A percentile compares a stretch with the other conserved stretches of the same genome.
Conservation (phyloP, 2,888 invertebrate genomes). For the Caenorhabditis zanzibari region DNA sequence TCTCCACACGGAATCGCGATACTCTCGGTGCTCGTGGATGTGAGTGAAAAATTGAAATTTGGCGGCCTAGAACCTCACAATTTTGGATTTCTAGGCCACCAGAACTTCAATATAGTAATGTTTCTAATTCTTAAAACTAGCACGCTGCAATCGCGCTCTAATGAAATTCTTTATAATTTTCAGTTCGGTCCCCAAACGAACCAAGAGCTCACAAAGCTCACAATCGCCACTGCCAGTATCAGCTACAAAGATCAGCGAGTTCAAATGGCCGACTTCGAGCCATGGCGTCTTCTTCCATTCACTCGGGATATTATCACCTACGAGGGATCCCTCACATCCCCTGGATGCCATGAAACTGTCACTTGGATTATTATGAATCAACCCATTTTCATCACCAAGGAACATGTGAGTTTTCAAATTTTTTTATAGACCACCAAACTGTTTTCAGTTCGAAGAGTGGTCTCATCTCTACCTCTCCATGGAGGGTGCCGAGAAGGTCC, state of each 20-base stretch:
- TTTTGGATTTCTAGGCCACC: too few relatives aligned
- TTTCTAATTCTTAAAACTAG: too few relatives aligned
- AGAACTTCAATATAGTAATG: too few relatives aligned
- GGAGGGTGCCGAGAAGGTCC: conserved; percentile 66
- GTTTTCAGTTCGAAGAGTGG: conserved; percentile 75
- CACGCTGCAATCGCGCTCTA: conserved; percentile 9
- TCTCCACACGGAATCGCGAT: conserved; percentile 96
- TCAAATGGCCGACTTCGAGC: conserved; percentile 74
- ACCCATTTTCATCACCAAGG: conserved; percentile 95
- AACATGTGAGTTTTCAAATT: conserved; percentile 90
- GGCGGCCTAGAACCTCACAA: too few relatives aligned
- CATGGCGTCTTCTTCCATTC: conserved; percentile 76
- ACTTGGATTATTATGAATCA: conserved; percentile 98
- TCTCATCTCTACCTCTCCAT: conserved; percentile 68
- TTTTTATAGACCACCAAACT: not conserved
- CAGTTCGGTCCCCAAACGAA: conserved; percentile 75
- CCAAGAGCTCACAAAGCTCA: conserved; percentile 76
- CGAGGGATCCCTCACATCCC: conserved; percentile 94
- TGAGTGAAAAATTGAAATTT: conserved; percentile 84
- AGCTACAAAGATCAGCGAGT: conserved; percentile 70
- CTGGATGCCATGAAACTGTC: conserved; percentile 86
- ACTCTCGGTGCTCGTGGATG: conserved; percentile 94
- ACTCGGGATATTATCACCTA: conserved; percentile 77
- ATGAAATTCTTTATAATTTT: not conserved
- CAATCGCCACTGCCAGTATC: conserved; percentile 72